A percentile compares a stretch with the other conserved stretches of the same genome.
phyloP scores from a whole-genome alignment of 2,113 vertebrate species.

The Equus przewalskii region DNA sequence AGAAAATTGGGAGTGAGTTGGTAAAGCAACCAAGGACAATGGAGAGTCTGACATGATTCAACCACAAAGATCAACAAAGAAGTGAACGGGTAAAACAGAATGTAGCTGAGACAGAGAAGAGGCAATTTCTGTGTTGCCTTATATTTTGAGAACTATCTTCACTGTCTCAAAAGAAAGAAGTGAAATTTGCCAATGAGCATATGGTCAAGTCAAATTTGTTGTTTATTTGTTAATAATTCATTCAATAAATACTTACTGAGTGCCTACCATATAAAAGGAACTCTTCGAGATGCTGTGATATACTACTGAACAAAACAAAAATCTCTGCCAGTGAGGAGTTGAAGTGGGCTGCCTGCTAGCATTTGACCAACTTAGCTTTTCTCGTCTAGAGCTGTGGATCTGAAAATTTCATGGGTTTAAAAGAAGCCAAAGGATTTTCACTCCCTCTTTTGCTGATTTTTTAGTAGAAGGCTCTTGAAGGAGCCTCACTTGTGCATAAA shows the following conservation, averaged over 20 bases:
- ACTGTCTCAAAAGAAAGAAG: neutral
- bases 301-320: neutral
- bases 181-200: neutral
- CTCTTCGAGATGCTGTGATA: neutral
- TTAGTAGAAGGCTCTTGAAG: constrained; percentile 25
- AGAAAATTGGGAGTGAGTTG: neutral
- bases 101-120: neutral
- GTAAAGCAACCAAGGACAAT: neutral
- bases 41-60: neutral
- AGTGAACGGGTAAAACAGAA: neutral
- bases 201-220: neutral
- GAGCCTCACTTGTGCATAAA: neutral
- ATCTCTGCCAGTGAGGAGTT: neutral
- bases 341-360: neutral
- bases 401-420: constrained; percentile 43
- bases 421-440: constrained; percentile 12
- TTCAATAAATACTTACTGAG: neutral
- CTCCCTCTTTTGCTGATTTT: constrained; percentile 1
- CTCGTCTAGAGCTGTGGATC: neutral
- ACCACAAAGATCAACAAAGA: neutral
- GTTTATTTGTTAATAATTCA: neutral
- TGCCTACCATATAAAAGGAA: neutral
- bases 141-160: neutral
- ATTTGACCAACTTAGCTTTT: constrained; percentile 31
- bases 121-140: neutral